These are phyloP conservation scores for Alectura lathami DNA, from an alignment of 2,113 vertebrate species.

Conservation along the genomic window DNA sequence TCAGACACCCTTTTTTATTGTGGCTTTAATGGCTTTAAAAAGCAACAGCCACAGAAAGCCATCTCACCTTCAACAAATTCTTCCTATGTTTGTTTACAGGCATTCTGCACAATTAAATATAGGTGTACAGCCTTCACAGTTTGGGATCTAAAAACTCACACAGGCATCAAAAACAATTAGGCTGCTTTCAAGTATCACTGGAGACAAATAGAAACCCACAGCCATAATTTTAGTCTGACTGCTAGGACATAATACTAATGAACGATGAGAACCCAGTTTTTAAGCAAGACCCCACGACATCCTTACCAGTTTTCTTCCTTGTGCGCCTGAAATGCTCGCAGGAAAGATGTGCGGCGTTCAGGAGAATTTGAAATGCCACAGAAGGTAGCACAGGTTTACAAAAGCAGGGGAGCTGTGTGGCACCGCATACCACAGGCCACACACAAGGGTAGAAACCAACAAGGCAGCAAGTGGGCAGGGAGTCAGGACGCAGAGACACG, in stretches of 20 bases:
- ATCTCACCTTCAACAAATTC: background rate
- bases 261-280: background rate
- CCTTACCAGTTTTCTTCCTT: constrained; percentile 99
- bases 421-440: background rate
- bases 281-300: background rate
- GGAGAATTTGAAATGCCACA: constrained; percentile 33
- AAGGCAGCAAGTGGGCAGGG: background rate
- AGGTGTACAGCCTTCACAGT: background rate
- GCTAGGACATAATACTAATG: background rate
- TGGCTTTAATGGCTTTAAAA: background rate
- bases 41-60: background rate
- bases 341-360: constrained; percentile 87
- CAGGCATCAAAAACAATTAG: background rate
- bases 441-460: background rate
- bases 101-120: background rate
- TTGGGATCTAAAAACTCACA: background rate
- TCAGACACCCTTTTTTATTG: background rate
- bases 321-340: constrained; percentile 93
- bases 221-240: background rate
- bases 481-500: background rate
- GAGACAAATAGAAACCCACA: background rate
- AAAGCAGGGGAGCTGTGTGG: background rate
- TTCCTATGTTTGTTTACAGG: background rate
- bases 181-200: background rate
- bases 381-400: background rate